These are phyloP conservation scores for Hylaea fasciaria DNA, from an alignment of 2,888 invertebrate genomes.

Conservation along the genomic window DNA sequence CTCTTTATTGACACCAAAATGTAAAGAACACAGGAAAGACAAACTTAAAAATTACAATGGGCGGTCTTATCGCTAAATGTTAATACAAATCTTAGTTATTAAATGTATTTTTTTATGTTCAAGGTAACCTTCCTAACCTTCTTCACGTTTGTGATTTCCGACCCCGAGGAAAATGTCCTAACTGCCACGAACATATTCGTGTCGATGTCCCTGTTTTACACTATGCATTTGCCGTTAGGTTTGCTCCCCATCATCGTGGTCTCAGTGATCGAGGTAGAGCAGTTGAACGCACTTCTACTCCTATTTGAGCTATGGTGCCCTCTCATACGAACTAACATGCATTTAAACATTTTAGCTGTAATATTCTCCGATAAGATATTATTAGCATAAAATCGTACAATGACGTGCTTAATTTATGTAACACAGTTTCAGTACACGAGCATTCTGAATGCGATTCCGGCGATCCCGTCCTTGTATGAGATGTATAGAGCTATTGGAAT, in stretches of 20 bases:
- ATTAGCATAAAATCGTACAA: conserved; percentile 15
- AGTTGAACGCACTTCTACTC: conserved; percentile 46
- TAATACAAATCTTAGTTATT: background rate
- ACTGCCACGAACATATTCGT: conserved; percentile 94
- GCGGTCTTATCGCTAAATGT: no score
- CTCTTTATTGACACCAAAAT: no score
- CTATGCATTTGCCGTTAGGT: conserved; percentile 93
- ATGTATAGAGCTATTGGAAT: conserved; percentile 24
- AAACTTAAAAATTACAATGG: no score
- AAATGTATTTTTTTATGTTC: conserved; percentile 56
- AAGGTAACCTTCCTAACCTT: conserved; percentile 94
- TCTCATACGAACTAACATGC: conserved; percentile 62
- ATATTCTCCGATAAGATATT: conserved; percentile 36
- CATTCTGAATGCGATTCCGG: background rate
- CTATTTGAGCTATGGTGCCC: conserved; percentile 68
- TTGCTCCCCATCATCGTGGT: conserved; percentile 91
- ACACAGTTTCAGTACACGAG: background rate
- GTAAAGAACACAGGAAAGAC: no score
- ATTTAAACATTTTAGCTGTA: conserved; percentile 31
- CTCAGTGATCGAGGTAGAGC: conserved; percentile 90
- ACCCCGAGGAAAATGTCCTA: conserved; percentile 88
- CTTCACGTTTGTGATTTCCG: conserved; percentile 90
- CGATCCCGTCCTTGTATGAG: conserved; percentile 30
- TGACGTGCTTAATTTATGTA: conserved; percentile 12
- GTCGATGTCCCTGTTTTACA: conserved; percentile 93